These are phyloP conservation scores for Vulpes ferrilata DNA, from an alignment of 2,113 vertebrate species.

Conservation along the genomic window DNA sequence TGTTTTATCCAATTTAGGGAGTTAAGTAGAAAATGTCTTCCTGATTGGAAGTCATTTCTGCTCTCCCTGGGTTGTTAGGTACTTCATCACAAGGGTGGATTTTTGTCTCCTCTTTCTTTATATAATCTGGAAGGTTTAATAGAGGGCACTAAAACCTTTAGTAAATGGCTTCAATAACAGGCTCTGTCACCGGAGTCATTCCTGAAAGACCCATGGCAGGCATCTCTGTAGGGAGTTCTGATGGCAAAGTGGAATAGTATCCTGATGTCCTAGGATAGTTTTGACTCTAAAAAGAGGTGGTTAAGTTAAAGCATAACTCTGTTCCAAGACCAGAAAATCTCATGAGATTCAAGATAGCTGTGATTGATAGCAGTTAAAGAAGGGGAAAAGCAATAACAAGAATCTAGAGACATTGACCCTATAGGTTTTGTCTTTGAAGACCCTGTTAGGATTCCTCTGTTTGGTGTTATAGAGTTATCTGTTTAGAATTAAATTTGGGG, in stretches of 20 bases:
- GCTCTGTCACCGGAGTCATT: neutral
- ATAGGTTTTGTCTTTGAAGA: neutral
- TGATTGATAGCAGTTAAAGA: neutral
- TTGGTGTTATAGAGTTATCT: neutral
- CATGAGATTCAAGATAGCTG: neutral
- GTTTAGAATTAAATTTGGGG: neutral
- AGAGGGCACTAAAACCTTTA: neutral
- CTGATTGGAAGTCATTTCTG: constrained; percentile 21
- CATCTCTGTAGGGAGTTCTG: neutral
- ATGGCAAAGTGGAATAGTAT: neutral
- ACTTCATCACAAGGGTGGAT: neutral
- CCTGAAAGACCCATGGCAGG: neutral
- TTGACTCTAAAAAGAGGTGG: neutral
- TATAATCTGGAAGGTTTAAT: neutral
- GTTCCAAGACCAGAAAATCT: neutral
- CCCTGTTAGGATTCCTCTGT: neutral
- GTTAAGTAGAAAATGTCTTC: neutral
- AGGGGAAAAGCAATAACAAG: neutral
- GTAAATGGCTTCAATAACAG: neutral
- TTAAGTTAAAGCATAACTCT: neutral
- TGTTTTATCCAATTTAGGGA: neutral
- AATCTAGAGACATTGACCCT: neutral
- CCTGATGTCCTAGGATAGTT: neutral
- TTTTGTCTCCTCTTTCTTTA: neutral
- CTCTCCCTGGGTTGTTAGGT: neutral